phyloP scores from a whole-genome alignment of 2,113 vertebrate species.

The Anarrhichthys ocellatus region DNA sequence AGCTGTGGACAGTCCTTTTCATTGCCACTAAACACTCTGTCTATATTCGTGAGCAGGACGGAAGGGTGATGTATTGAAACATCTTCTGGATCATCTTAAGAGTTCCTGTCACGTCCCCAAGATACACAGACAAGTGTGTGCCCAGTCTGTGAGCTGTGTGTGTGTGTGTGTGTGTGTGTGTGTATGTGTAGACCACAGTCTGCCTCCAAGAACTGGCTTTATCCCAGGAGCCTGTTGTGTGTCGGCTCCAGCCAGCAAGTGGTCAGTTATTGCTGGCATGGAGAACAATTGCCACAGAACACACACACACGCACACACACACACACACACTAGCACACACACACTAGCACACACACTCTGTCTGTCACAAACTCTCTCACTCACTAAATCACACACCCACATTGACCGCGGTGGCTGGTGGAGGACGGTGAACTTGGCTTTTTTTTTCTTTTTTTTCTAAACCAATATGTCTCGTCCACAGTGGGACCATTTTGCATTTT shows the following conservation, averaged over 20 bases:
- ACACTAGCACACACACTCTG: conserved; percentile 9
- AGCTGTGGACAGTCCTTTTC: conserved; percentile 45
- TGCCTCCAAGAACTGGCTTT: conserved; percentile 49
- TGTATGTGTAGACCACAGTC: conserved; percentile 48
- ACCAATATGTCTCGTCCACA: conserved; percentile 44
- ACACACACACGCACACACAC: conserved; percentile 24
- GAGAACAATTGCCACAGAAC: conserved; percentile 66
- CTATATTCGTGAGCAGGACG: conserved; percentile 28
- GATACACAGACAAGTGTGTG: conserved; percentile 56
- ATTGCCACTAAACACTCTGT: conserved; percentile 54
- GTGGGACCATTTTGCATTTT: conserved; percentile 43
- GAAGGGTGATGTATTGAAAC: conserved; percentile 54
- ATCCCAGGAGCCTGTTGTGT: conserved; percentile 64
- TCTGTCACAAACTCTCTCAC: conserved; percentile 42
- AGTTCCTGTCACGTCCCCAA: conserved; percentile 57
- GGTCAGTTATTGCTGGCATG: conserved; percentile 72
- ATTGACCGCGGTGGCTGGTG: conserved; percentile 46
- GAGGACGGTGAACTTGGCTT: conserved; percentile 18
- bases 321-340: conserved; percentile 8
- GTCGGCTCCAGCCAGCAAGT: conserved; percentile 62
- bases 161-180: conserved; percentile 29
- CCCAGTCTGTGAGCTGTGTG: conserved; percentile 27
- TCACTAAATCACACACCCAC: conserved; percentile 57
- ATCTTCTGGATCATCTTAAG: conserved; percentile 56
- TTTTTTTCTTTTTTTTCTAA: conserved; percentile 29